Conservation (phyloP, 2,113 vertebrate species). For the Ptychochromis oligacanthus region DNA sequence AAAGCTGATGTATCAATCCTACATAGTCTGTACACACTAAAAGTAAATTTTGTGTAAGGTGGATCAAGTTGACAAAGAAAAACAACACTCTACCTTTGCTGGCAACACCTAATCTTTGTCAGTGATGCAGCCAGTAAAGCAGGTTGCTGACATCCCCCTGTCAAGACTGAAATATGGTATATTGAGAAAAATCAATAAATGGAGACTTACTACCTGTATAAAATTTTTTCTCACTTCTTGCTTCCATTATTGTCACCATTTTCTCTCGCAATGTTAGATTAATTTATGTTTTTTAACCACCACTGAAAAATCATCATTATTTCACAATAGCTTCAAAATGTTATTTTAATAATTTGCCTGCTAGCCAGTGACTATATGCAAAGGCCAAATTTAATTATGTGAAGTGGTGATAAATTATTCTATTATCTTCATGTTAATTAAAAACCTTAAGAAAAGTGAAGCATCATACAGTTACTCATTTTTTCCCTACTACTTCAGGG, state of each 20-base stretch:
- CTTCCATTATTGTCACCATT: conserved; percentile 4
- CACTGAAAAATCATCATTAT: neutral
- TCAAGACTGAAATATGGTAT: conserved; percentile 19
- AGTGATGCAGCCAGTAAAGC: neutral
- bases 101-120: conserved; percentile 25
- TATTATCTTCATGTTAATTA: too few relatives aligned
- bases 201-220: neutral
- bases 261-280: neutral
- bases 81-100: conserved; percentile 10
- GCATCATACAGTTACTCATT: neutral
- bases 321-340: too few relatives aligned
- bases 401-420: too few relatives aligned
- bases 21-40: neutral
- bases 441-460: neutral
- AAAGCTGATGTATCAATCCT: conserved; percentile 9
- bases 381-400: too few relatives aligned
- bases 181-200: neutral
- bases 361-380: too few relatives aligned
- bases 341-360: too few relatives aligned
- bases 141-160: neutral
- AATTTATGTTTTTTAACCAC: neutral
- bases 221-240: neutral
- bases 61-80: neutral
- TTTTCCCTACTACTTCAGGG: neutral
- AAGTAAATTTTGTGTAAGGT: neutral